Evolutionary conservation across 2,797 vertebrate genomes (phyloP).

Genomic region (Lepus oiostolus): DNA sequence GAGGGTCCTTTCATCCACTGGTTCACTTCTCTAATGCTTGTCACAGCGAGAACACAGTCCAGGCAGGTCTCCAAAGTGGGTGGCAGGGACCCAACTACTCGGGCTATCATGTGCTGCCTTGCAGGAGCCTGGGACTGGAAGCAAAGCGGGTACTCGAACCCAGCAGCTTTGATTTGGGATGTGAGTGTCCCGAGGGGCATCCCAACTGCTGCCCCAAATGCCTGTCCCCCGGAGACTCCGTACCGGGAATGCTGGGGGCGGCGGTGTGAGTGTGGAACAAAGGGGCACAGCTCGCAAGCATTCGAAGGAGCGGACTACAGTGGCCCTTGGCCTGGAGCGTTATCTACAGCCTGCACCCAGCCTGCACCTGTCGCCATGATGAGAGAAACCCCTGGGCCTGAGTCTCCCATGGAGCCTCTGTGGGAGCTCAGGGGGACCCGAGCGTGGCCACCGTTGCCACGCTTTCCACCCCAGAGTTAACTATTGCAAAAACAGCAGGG

Average conservation of each 20-base stretch:
- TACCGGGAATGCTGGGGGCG: not conserved
- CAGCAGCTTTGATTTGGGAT: too few relatives aligned
- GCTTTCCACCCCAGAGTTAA: not conserved
- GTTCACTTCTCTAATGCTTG: too few relatives aligned
- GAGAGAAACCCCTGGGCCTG: not conserved
- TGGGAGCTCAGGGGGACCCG: not conserved
- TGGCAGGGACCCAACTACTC: too few relatives aligned
- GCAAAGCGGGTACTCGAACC: too few relatives aligned
- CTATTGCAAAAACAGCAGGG: not conserved
- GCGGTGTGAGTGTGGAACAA: not conserved
- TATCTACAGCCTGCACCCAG: not conserved
- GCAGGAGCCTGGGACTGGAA: too few relatives aligned
- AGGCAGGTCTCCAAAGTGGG: too few relatives aligned
- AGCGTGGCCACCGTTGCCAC: too few relatives aligned
- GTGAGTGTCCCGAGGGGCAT: too few relatives aligned
- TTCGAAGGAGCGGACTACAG: not conserved
- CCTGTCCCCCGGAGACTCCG: not conserved
- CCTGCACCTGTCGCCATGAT: not conserved
- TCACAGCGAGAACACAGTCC: too few relatives aligned
- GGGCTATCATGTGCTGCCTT: too few relatives aligned
- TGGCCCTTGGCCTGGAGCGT: rapidly evolving
- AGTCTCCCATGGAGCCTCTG: not conserved
- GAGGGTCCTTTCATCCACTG: too few relatives aligned
- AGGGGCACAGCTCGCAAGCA: rapidly evolving
- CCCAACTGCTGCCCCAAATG: too few relatives aligned